Conservation (phyloP, 2,113 vertebrate species). For the Xenopus borealis region DNA sequence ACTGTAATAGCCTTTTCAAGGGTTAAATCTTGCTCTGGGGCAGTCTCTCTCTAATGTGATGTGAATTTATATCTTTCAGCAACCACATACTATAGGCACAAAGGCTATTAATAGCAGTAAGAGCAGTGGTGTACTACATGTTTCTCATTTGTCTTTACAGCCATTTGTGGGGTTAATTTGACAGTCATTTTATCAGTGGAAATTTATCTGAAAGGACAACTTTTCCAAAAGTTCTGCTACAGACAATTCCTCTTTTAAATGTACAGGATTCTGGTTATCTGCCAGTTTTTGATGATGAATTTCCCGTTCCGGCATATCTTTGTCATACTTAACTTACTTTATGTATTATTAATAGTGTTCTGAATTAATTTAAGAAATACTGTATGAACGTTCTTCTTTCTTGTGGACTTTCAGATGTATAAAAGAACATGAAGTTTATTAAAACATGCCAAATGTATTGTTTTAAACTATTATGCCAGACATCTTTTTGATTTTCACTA, state of each 20-base stretch:
- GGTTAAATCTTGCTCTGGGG: no score
- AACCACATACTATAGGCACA: no score
- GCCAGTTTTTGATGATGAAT: conserved; percentile 34
- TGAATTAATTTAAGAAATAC: conserved; percentile 38
- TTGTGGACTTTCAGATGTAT: background rate
- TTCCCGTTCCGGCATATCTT: conserved; percentile 32
- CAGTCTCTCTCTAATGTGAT: no score
- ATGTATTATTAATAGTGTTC: conserved; percentile 40
- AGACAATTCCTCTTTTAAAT: conserved; percentile 26
- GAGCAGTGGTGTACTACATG: no score
- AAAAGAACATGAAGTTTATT: background rate
- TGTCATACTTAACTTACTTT: conserved; percentile 44
- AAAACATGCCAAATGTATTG: no score
- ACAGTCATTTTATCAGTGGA: conserved; percentile 19
- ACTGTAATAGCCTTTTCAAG: no score
- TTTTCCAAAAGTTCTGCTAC: conserved; percentile 18
- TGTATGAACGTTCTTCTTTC: conserved; percentile 8
- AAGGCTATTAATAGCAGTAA: no score
- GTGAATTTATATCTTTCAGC: no score
- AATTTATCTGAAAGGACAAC: conserved; percentile 24
- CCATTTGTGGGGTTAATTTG: conserved; percentile 21
- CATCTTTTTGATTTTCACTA: no score
- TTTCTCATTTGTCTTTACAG: background rate
- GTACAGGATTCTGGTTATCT: conserved; percentile 17
- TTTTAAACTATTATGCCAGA: no score